phyloP scores from a whole-genome alignment of 2,888 invertebrate genomes.

The Augochlorella aurata region DNA sequence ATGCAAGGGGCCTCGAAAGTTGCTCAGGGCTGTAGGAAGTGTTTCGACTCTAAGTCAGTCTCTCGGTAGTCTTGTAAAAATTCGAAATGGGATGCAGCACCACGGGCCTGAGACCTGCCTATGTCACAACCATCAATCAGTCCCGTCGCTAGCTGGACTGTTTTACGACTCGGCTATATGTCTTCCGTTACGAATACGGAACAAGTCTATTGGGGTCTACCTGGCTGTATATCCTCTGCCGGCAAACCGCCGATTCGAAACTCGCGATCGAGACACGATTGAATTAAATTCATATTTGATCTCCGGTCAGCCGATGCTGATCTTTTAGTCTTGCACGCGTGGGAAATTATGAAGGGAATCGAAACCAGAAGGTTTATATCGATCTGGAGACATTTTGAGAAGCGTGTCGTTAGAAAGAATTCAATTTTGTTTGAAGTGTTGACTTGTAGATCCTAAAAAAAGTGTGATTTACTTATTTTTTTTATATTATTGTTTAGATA shows the following conservation, averaged over 20 bases:
- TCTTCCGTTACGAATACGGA: not conserved
- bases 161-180: not conserved
- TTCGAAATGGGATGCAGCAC: not conserved
- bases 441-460: too few relatives aligned
- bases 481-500: too few relatives aligned
- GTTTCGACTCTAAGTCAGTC: not conserved
- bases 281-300: not conserved
- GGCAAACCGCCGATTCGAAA: not conserved
- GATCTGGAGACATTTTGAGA: not conserved
- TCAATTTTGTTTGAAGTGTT: not conserved
- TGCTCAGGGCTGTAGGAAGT: not conserved
- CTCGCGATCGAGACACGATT: not conserved
- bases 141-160: not conserved
- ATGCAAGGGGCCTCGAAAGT: not conserved
- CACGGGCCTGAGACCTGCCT: not conserved
- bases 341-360: too few relatives aligned
- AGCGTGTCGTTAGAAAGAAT: not conserved
- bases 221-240: not conserved
- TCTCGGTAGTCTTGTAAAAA: constrained; percentile 6
- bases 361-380: not conserved
- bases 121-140: not conserved
- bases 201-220: constrained; percentile 1
- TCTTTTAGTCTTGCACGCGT: not conserved
- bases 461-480: too few relatives aligned
- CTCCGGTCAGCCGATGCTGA: not conserved